These are phyloP conservation scores for Uropsilus gracilis DNA, from an alignment of 2,113 vertebrate genomes.

Conservation along the genomic window DNA sequence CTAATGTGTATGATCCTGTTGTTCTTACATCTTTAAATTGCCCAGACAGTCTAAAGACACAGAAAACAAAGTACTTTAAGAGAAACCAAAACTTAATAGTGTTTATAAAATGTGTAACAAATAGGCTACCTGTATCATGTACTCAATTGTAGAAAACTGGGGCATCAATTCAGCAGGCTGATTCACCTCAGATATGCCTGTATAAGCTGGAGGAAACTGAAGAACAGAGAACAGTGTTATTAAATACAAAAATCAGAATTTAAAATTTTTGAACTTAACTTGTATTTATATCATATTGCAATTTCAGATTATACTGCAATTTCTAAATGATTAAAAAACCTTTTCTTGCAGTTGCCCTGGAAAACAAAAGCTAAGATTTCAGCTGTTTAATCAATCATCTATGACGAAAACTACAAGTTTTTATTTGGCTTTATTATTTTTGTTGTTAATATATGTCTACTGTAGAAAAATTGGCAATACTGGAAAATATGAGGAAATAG, in stretches of 20 bases:
- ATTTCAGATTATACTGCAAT: background rate
- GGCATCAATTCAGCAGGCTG: conserved; percentile 98
- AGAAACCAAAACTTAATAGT: conserved; percentile 24
- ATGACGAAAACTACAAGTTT: background rate
- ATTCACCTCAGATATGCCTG: conserved; percentile 96
- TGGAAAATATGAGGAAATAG: conserved; percentile 2
- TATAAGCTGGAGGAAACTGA: conserved; percentile 96
- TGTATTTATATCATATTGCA: background rate
- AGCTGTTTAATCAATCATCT: background rate
- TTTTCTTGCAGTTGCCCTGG: background rate
- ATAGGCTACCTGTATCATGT: conserved; percentile 94
- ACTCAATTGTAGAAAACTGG: conserved; percentile 98
- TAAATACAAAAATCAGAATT: conserved; percentile 23
- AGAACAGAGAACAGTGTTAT: conserved; percentile 8
- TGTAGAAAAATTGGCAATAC: background rate
- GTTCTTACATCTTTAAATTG: background rate
- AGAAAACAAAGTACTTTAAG: background rate
- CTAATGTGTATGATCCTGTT: background rate
- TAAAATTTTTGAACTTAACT: conserved; percentile 2
- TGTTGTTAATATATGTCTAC: background rate
- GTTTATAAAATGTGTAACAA: background rate
- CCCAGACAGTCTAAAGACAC: background rate
- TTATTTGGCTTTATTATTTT: conserved; percentile 27
- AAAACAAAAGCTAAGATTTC: background rate
- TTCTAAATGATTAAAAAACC: background rate